A percentile compares a stretch with the other conserved stretches of the same genome.
Conservation (phyloP, 2,888 invertebrate species). For the Biston betularia region DNA sequence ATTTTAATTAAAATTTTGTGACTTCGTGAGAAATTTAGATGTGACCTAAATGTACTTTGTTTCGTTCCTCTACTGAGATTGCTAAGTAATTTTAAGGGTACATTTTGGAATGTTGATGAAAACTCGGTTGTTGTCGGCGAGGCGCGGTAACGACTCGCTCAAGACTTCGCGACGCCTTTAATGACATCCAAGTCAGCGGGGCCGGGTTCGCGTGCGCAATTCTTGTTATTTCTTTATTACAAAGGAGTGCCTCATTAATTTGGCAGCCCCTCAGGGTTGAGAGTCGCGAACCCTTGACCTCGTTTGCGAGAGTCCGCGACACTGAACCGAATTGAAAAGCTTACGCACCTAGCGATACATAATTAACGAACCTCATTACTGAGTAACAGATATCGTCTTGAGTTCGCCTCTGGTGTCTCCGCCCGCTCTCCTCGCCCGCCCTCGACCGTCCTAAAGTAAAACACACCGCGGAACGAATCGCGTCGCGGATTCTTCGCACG, state of each 20-base stretch:
- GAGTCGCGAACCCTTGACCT: conserved; percentile 85
- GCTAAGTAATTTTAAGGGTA: conserved; percentile 61
- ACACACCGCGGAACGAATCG: conserved; percentile 41
- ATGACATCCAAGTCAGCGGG: conserved; percentile 80
- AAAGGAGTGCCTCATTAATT: conserved; percentile 87
- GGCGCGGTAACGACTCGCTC: conserved; percentile 79
- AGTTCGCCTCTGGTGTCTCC: conserved; percentile 39
- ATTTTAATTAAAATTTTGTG: conserved; percentile 34
- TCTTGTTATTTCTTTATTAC: conserved; percentile 87
- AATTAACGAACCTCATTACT: conserved; percentile 85
- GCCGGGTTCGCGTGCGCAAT: conserved; percentile 83
- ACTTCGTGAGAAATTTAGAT: conserved; percentile 41
- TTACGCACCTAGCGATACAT: conserved; percentile 83
- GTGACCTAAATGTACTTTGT: conserved; percentile 49
- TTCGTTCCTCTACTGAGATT: conserved; percentile 50
- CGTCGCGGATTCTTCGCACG: conserved; percentile 52
- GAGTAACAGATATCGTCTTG: conserved; percentile 69
- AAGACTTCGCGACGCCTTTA: conserved; percentile 80
- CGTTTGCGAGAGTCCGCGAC: conserved; percentile 78
- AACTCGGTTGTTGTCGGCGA: conserved; percentile 77
- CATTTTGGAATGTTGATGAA: conserved; percentile 69
- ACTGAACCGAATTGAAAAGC: conserved; percentile 78
- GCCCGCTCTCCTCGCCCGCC: conserved; percentile 37
- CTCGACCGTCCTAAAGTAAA: conserved; percentile 34
- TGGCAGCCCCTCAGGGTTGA: conserved; percentile 85